Evolutionary conservation across 2,888 invertebrate genomes (phyloP).

Genomic region (Diachrysia chrysitis): DNA sequence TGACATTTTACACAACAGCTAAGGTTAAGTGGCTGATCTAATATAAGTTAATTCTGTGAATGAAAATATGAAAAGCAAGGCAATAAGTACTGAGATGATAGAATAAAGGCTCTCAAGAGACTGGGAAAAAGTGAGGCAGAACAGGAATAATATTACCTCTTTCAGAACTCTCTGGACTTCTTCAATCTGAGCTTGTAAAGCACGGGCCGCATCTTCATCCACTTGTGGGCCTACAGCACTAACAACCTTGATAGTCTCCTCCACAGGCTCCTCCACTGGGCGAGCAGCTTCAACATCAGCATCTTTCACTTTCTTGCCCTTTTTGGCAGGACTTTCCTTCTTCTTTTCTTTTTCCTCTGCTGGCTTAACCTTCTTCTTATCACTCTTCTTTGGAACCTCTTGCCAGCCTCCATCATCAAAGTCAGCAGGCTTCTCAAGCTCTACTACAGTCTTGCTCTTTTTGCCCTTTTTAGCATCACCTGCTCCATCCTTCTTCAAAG

Average conservation of each 20-base stretch:
- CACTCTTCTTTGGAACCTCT: constrained; percentile 91
- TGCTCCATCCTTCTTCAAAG: constrained; percentile 81
- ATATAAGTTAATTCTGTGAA: background rate
- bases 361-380: constrained; percentile 92
- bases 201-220: constrained; percentile 80
- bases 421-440: constrained; percentile 91
- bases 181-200: constrained; percentile 84
- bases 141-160: constrained; percentile 70
- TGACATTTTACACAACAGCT: background rate
- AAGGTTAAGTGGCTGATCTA: background rate
- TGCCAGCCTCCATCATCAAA: constrained; percentile 94
- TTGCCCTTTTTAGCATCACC: constrained; percentile 88
- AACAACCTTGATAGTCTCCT: constrained; percentile 83
- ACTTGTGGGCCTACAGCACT: constrained; percentile 81
- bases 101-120: background rate
- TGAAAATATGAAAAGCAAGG: background rate
- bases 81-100: background rate
- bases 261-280: constrained; percentile 69
- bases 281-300: constrained; percentile 78
- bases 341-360: constrained; percentile 89
- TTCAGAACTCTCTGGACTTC: constrained; percentile 85
- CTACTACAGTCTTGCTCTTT: constrained; percentile 86
- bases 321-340: constrained; percentile 86
- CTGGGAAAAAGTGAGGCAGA: background rate
- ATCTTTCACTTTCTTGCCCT: constrained; percentile 85